Base-by-base conservation (phyloP, 2,113 vertebrate genomes). In the Rhinopithecus roxellana region DNA sequence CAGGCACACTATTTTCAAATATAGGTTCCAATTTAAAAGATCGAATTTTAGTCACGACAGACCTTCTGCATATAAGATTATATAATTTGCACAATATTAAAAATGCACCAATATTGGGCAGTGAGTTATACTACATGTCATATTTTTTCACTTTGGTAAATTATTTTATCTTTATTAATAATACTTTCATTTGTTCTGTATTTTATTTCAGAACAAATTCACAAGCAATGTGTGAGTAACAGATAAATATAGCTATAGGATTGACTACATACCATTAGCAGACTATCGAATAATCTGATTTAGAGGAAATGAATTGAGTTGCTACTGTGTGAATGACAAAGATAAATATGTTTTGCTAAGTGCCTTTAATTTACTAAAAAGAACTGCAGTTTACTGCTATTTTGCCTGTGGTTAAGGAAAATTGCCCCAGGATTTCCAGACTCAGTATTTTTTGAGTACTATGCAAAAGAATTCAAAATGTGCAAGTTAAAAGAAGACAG, bases 361-460 rank as follows among this genome's bases (percentile, higher is more conserved):
- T 67, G 4, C 12, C n/a, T 87, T 90, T 92, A 70, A 35, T 87
- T 96, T 79, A 82, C 69, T 89, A 48, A 95, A 94, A 84, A 32
- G 40, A 91, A 78, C 12, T 82, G 5, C 64, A 30, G 23, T 52
- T 88, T 77, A 23, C 25, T 93, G 13, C 5, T 75, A 18, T 64
- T 89, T 95, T 72, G 43, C 61, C 70, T 90, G 7, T 90, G 22
- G 23, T 40, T 92, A 81, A 85, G 48, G 16, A 83, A 75, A 86
- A 38, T 57, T 61, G n/a, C 16, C 12, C 45, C 27, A 16, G 74
- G 82, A 87, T 23, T 50, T 87, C 80, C 14, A 61, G 64, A 12
- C 10, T 83, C 16, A 48, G 18, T 52, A 38, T 70, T 70, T 25
- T 55, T 90, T 80, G 38, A 92, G 5, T 89, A 69, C 13, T 74